Evolutionary conservation across 2,797 vertebrate genomes (phyloP), one percentile per base, ranked within the genome.

Genomic region (Eulemur albifrons): DNA sequence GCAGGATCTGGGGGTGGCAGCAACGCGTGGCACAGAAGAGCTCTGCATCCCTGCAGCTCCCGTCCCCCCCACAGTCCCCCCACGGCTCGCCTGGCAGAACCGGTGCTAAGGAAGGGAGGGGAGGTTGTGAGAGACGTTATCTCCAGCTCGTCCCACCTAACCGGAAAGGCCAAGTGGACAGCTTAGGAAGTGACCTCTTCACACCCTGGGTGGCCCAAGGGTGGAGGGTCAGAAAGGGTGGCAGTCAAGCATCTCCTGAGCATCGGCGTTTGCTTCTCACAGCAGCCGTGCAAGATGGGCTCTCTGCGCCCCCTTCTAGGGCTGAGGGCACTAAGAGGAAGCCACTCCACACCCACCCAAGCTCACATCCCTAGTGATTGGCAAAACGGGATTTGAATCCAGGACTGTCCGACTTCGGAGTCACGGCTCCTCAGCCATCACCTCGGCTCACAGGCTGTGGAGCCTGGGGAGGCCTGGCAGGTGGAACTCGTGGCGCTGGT

Each of bases 61-160:
- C 2, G 1, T 1, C 52, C 67, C 13, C 13, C 76, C 40, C 40
- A 20, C 2, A 1, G 25, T 52, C 52, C 67, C 13, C 76, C 40
- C 40, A 20, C 1, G 1, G 25, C 57, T 10, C 1, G 30, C 32
- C 65, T 65, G 59, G 84, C 90, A 96, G 93, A 95, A 61, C 70
- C 57, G 7, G 6, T 69, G 89, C 88, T 93, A 91, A 93, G 93
- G 89, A 93, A 88, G 91, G 92, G 90, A 50, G 59, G 57, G 91
- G 97, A 85, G 4, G 4, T 54, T 23, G 4, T 67, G 43, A 95
- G 77, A 15, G 0, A 84, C 38, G 27, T 95, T 94, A 97, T 97
- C 98, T 97, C 93, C 84, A 73, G 92, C n/a, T 54, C 95, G 95
- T 86, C 87, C 81, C 61, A 94, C 84, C 73, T 76, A 94, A 97